Evolutionary conservation across 2,888 invertebrate genomes (phyloP).

Genomic region (Synanthedon myopaeformis): DNA sequence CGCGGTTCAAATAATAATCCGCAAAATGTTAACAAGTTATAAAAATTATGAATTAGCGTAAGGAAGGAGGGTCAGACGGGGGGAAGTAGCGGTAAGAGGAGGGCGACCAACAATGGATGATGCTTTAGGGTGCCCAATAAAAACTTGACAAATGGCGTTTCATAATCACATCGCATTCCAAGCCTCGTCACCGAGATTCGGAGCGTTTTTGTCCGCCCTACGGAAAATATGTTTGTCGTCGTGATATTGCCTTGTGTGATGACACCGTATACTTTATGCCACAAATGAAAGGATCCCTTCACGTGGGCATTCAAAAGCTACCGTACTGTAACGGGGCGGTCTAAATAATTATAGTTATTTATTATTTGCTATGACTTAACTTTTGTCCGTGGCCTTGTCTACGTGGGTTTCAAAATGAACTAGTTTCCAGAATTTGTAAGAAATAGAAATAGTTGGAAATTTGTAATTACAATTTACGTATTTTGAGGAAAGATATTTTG

Average conservation of each 20-base stretch:
- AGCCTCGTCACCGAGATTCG: slow-evolving; percentile 44
- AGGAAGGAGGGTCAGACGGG: slow-evolving; percentile 41
- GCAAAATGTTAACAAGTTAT: slow-evolving; percentile 60
- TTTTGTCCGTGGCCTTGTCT: no score
- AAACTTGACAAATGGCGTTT: slow-evolving; percentile 71
- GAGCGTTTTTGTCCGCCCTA: slow-evolving; percentile 40
- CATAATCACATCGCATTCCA: slow-evolving; percentile 67
- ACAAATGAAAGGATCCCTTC: background rate
- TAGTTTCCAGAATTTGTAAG: no score
- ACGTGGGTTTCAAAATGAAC: no score
- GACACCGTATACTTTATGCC: slow-evolving; percentile 6
- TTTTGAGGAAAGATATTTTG: no score
- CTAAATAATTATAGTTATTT: no score
- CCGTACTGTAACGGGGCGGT: no score
- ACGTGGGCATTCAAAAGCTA: no score
- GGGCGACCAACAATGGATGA: slow-evolving; percentile 42
- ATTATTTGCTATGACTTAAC: no score
- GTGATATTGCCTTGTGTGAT: slow-evolving; percentile 25
- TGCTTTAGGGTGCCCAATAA: slow-evolving; percentile 63
- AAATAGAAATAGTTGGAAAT: no score
- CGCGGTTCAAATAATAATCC: slow-evolving; percentile 21
- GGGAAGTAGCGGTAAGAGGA: slow-evolving; percentile 16
- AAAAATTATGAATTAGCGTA: slow-evolving; percentile 66
- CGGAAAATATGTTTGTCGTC: slow-evolving; percentile 38
- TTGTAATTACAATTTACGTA: no score